Evolutionary conservation across 2,797 vertebrate genomes (phyloP).

Genomic region (Xenopus petersii): DNA sequence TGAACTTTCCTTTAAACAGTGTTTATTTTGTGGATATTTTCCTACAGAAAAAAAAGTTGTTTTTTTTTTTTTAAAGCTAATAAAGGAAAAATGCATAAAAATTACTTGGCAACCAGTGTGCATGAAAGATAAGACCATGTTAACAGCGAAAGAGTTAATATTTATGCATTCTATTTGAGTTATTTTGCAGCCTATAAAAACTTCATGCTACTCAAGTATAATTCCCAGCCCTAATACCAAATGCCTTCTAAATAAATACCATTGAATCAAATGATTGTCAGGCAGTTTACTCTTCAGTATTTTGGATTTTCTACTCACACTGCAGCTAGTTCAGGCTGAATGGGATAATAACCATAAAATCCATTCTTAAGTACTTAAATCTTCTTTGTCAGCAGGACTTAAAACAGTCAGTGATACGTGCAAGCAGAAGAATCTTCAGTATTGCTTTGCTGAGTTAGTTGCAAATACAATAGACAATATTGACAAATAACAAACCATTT

Average conservation of each 20-base stretch:
- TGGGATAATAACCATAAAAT: constrained; percentile 72
- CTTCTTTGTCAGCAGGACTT: constrained; percentile 80
- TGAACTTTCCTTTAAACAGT: no score
- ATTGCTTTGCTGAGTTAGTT: constrained; percentile 13
- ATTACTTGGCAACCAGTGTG: no score
- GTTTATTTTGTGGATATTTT: no score
- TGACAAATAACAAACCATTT: constrained; percentile 46
- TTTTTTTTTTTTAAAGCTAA: no score
- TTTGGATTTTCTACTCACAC: constrained; percentile 48
- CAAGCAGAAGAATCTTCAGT: constrained; percentile 56
- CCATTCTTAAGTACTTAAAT: constrained; percentile 75
- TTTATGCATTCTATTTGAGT: no score
- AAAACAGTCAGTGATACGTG: constrained; percentile 64
- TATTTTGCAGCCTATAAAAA: background rate
- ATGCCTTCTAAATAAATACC: background rate
- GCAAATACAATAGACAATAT: background rate
- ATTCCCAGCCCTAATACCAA: background rate
- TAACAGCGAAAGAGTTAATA: no score
- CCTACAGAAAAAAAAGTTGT: no score
- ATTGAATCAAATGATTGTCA: background rate
- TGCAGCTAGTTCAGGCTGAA: constrained; percentile 49
- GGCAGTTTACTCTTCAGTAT: background rate
- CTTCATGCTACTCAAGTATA: background rate
- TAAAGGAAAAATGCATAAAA: no score
- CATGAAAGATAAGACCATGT: no score